phyloP scores from a whole-genome alignment of 2,113 vertebrate genomes.

The Jacana jacana region DNA sequence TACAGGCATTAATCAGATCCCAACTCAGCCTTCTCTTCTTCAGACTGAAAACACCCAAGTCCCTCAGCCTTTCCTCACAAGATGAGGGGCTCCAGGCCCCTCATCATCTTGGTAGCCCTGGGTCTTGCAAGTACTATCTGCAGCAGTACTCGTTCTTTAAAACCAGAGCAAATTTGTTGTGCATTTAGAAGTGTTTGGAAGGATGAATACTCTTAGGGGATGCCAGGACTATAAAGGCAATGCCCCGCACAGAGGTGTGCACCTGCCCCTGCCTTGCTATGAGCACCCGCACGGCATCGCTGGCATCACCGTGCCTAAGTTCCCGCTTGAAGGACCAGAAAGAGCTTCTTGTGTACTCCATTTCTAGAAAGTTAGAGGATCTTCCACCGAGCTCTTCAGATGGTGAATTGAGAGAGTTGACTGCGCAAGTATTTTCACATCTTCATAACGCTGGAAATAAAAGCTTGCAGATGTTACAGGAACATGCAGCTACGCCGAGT shows the following conservation, averaged over 20 bases:
- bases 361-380: background rate
- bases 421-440: conserved; percentile 44
- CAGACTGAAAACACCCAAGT: too few species aligned
- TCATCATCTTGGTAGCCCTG: too few species aligned
- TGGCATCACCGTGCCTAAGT: background rate
- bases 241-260: background rate
- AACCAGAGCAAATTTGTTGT: background rate
- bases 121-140: background rate
- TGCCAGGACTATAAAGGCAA: background rate
- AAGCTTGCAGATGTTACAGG: conserved; percentile 71
- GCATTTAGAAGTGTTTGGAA: background rate
- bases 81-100: too few species aligned
- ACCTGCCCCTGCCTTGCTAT: background rate
- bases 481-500: conserved; percentile 61
- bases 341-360: background rate
- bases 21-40: too few species aligned
- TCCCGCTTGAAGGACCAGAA: background rate
- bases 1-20: too few species aligned
- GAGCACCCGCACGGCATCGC: fast-evolving
- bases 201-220: background rate
- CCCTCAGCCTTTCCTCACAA: too few species aligned
- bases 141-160: background rate
- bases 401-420: conserved; percentile 56
- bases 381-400: conserved; percentile 28
- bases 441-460: conserved; percentile 58